Conservation (phyloP, 1,140 invertebrate genomes). For the Drosophila sp. region DNA sequence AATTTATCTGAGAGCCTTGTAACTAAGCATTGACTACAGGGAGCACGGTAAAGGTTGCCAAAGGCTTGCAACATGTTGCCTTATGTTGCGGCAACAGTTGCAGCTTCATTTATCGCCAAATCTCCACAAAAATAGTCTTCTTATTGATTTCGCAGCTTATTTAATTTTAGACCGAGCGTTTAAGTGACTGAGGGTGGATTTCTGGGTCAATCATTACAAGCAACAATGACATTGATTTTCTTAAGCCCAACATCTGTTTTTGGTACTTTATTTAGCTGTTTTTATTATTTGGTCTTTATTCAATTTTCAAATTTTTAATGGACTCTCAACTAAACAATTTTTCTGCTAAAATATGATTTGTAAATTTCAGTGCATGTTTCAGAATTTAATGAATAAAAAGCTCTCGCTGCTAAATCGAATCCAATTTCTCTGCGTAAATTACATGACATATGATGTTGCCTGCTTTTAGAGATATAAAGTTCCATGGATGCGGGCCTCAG, state of each 20-base stretch:
- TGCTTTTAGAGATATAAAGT: background rate
- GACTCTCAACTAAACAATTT: too few relatives aligned
- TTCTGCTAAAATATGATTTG: too few relatives aligned
- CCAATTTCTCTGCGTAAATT: too few relatives aligned
- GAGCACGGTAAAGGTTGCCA: conserved; percentile 5
- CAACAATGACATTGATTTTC: conserved; percentile 5
- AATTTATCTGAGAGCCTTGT: background rate
- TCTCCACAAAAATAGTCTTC: conserved; percentile 1
- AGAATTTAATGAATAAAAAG: background rate
- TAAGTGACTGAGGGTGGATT: background rate
- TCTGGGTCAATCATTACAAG: conserved; percentile 9
- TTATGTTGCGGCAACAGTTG: background rate
- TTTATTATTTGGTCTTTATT: background rate
- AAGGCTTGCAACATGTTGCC: background rate
- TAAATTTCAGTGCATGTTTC: too few relatives aligned
- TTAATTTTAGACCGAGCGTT: background rate
- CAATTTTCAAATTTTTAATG: background rate
- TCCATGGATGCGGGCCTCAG: conserved; percentile 5
- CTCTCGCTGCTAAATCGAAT: background rate
- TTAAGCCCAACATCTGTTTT: too few relatives aligned
- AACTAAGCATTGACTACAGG: background rate
- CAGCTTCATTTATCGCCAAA: background rate
- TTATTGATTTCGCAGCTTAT: conserved; percentile 24
- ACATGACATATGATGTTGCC: background rate
- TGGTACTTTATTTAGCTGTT: too few relatives aligned